These are phyloP conservation scores for Umimayanthus kanabou DNA, from an alignment of 92 coral and sea anemone species.

Conservation along the genomic window DNA sequence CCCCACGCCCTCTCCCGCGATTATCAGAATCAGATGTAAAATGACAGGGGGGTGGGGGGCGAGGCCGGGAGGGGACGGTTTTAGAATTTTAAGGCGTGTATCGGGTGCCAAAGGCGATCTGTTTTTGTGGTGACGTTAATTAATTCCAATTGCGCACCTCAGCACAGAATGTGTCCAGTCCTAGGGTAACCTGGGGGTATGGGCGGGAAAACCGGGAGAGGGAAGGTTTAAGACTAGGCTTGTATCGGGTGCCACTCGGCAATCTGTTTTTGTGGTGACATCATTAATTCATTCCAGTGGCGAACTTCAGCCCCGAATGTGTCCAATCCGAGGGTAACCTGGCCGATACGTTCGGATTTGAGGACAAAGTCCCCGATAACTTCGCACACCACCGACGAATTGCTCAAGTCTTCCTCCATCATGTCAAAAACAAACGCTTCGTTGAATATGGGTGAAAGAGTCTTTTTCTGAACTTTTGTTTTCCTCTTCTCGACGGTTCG, in stretches of 20 bases:
- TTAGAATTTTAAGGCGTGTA: no score
- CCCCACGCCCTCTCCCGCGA: no score
- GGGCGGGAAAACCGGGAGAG: no score
- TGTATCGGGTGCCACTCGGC: constrained; percentile 86
- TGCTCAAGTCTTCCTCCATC: constrained; percentile 72
- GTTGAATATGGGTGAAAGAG: constrained; percentile 84
- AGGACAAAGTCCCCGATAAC: constrained; percentile 83
- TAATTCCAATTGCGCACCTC: no score
- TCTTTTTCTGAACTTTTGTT: constrained; percentile 74
- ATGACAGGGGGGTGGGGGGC: no score
- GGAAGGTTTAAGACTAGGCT: constrained; percentile 1
- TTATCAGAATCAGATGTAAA: no score
- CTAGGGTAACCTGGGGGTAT: no score
- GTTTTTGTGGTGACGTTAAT: no score
- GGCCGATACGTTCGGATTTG: constrained; percentile 74
- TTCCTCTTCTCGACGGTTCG: constrained; percentile 70
- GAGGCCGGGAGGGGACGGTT: no score
- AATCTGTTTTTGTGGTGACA: constrained; percentile 84
- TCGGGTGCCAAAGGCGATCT: no score
- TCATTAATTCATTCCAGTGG: constrained; percentile 94
- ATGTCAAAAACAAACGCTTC: constrained; percentile 83
- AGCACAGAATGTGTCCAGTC: no score
- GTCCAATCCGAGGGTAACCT: constrained; percentile 73
- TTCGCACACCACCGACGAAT: constrained; percentile 79
- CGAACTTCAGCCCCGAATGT: constrained; percentile 85